These are phyloP conservation scores for Lamproptera curius DNA, from an alignment of 2,888 invertebrate species.

Conservation along the genomic window DNA sequence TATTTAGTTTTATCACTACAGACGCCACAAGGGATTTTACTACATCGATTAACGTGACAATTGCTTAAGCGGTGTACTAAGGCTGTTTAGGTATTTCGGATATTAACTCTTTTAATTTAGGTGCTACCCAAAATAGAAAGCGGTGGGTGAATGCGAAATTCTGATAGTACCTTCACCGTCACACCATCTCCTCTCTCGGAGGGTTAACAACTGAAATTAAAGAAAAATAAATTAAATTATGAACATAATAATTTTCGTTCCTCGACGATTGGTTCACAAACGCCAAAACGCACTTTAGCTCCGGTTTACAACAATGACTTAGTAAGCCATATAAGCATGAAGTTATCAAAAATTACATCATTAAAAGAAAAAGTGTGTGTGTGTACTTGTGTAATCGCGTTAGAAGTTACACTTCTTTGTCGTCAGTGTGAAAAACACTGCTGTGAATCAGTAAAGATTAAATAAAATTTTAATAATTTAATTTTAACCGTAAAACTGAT, in stretches of 20 bases:
- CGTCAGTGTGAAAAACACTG: no score
- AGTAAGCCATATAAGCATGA: no score
- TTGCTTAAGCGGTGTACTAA: constrained; percentile 5
- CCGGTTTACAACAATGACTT: not conserved
- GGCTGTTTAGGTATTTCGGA: no score
- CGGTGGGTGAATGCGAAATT: constrained; percentile 21
- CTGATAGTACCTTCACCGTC: constrained; percentile 57
- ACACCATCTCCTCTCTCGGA: constrained; percentile 57
- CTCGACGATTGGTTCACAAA: not conserved
- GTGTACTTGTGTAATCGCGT: not conserved
- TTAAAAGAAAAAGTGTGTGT: not conserved
- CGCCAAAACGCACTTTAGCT: not conserved
- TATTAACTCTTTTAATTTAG: no score
- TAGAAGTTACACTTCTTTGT: no score
- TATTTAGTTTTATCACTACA: no score
- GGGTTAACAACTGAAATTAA: constrained; percentile 46
- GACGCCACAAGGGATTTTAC: no score
- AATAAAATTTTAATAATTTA: no score
- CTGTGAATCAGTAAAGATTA: no score
- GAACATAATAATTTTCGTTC: not conserved
- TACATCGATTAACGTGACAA: no score
- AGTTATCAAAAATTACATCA: no score
- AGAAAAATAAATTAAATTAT: constrained; percentile 34
- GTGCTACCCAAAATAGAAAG: constrained; percentile 11
- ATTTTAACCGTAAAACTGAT: no score